Evolutionary conservation across 1,140 invertebrate species (phyloP), one percentile per base, ranked within the genome.

Genomic region (Drosophila cardini): DNA sequence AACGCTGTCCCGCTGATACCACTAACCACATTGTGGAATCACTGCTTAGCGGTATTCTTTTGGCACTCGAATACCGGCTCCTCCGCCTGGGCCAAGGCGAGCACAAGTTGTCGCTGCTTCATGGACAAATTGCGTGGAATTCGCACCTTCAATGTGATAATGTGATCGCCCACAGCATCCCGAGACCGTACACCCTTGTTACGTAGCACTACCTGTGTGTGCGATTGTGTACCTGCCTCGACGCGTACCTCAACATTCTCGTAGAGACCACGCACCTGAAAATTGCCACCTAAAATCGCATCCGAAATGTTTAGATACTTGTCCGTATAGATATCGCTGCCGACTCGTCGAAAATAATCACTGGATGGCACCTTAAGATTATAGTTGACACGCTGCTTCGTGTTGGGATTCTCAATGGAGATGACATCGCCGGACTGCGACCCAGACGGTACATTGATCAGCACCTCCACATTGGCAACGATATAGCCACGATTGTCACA

Each of bases 61-160:
- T 72, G 72, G 9, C 58, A 71, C 55, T 91, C 85, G 16, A 70
- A 91, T 9, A 87, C 62, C 7, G 83, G 90, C 18, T 83, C 81
- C 58, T 91, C 89, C 5, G 82, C 74, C 60, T 90, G 78, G 10
- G 90, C 77, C 52, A 91, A 42, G 0, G 90, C 90, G 26, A 90
- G 40, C 11, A 92, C 75, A 15, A 92, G 63, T 40, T 90, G 91
- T 5, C 91, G 74, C 16, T 92, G 90, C 61, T 91, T 92, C 36
- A 91, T 63, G 0, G 80, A 91, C 5, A 92, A 60, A 55, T 75
- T 82, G 13, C 68, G 42, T 0, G 91, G 91, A 36, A 92, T 89
- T 4, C 76, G 78, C 15, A 92, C 80, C 40, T 83, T 91, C 1
- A 92, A 21, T 1, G 80, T 85, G 8, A 92, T 63, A 5, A 92